Base-by-base conservation (phyloP, 2,113 vertebrate genomes). In the Pampusana beccarii region DNA sequence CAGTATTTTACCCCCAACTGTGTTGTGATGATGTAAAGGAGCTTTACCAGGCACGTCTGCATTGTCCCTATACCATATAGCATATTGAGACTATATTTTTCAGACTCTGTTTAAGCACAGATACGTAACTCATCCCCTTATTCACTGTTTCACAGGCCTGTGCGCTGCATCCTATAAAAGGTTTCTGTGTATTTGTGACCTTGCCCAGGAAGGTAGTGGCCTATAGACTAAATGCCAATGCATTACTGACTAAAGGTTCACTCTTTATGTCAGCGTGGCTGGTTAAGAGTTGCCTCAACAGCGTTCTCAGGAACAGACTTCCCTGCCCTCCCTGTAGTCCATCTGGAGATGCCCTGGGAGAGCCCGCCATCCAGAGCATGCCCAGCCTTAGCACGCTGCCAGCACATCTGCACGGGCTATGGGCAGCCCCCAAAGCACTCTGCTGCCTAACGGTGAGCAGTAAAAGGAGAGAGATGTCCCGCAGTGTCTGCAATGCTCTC, bases 301-400 rank as follows among this genome's bases (percentile, higher is more conserved):
- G 7, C 28, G 23, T 20, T 64, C 64, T 60, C 16, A 28, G 42
- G 36, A 33, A 11, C 60, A 71, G n/a, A 4, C 38, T 31, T 80
- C 21, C 38, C 50, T 61, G 34, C 38, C 31, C 21, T 74, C 29
- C n/a, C 21, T 79, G 36, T 38, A 13, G 14, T 6, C 4, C 0
- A 0, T 46, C 75, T 64, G 67, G 66, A 36, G 71, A 13, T 67
- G 67, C 38, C 48, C n/a, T 54, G 24, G 73, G 40, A 17, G 69
- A 61, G 28, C n/a, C 20, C 44, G 2, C 5, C 11, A 13, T 1
- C 7, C 38, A 28, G 56, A 69, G 34, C 26, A 11, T 13, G 31
- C n/a, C 46, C n/a, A 15, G 36, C 3, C 0, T 33, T 13, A 62
- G 31, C 58, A 40, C 0, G 0, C 36, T 44, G 19, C 53, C 2